Conservation (phyloP, 1,140 invertebrate species). For the Stegodyphus dumicola region DNA sequence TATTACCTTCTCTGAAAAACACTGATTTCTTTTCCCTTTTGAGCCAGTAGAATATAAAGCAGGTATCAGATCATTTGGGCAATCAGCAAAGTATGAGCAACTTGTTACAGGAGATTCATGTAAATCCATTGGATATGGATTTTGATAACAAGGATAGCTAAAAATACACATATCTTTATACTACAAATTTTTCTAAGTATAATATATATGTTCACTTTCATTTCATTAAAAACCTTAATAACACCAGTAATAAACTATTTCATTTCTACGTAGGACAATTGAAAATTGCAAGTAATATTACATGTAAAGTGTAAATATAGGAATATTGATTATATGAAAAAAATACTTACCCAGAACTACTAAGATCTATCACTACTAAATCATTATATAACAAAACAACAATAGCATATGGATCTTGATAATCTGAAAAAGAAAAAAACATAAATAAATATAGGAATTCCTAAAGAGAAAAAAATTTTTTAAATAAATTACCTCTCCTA, state of each 20-base stretch:
- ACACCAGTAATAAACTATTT: too few relatives aligned
- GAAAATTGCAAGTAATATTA: too few relatives aligned
- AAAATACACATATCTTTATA: background rate
- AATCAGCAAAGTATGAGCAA: constrained; percentile 96
- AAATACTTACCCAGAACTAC: constrained; percentile 77
- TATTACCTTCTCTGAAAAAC: constrained; percentile 65
- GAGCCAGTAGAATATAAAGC: constrained; percentile 91
- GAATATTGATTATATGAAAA: background rate
- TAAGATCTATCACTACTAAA: constrained; percentile 96
- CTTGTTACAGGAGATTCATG: constrained; percentile 97
- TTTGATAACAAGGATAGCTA: constrained; percentile 96
- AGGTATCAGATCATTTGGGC: constrained; percentile 95
- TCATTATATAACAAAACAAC: constrained; percentile 98
- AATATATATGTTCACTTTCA: too few relatives aligned
- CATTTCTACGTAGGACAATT: too few relatives aligned
- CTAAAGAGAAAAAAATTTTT: too few relatives aligned
- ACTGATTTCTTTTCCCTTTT: constrained; percentile 69
- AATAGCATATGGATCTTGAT: constrained; percentile 96
- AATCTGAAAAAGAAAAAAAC: constrained; percentile 74
- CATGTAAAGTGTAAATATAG: background rate
- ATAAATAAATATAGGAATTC: too few relatives aligned
- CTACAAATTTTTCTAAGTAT: too few relatives aligned
- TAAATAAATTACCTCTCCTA: too few relatives aligned
- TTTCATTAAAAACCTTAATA: too few relatives aligned
- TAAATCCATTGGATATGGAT: constrained; percentile 99